Base-by-base conservation (phyloP, 2,888 invertebrate species). In the Agrotis puta region DNA sequence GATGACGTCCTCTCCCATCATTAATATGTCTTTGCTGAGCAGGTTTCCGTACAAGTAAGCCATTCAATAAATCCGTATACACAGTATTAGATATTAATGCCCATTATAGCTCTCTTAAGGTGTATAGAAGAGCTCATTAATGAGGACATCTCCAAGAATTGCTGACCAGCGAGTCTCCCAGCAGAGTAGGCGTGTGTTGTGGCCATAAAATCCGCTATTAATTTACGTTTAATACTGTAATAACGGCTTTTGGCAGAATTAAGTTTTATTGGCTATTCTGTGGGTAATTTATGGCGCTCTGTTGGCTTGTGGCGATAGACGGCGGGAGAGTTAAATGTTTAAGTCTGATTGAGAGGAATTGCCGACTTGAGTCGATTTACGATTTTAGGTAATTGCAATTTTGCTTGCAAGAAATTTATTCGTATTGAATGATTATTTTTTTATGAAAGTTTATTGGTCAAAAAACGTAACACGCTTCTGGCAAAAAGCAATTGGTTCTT, bases 121-220 rank as follows among this genome's bases (percentile, higher is more conserved):
- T 91, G 89, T 90, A 92, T 88, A 89, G 90, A 89, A 89, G 90
- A 89, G 89, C 91, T 92, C 94, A 92, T 94, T 95, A 94, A 94
- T 92, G 90, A 91, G 88, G 87, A 88, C 93, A 91, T 92, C 92
- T 92, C 91, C 75, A 87, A 85, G 90, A 91, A 91, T 87, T 83
- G 95, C 94, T 95, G 95, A 94, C 94, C 93, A 85, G 78, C 83
- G 77, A 75, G 76, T 86, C 80, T 77, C 84, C 84, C 81, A 64
- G 74, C 68, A 78, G 80, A 88, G 88, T 86, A 86, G 88, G 87
- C 87, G 87, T 85, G 77, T 79, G 83, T 83, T 85, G 81, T 70
- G 88, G 93, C 92, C 88, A 92, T 88, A 86, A 90, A 88, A 74
- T 73, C 20, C 57, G 88, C 89, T 88, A 84, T 86, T 81, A 87